Conservation (phyloP, 1,140 invertebrate species). For the Drosophila paulistorum region DNA sequence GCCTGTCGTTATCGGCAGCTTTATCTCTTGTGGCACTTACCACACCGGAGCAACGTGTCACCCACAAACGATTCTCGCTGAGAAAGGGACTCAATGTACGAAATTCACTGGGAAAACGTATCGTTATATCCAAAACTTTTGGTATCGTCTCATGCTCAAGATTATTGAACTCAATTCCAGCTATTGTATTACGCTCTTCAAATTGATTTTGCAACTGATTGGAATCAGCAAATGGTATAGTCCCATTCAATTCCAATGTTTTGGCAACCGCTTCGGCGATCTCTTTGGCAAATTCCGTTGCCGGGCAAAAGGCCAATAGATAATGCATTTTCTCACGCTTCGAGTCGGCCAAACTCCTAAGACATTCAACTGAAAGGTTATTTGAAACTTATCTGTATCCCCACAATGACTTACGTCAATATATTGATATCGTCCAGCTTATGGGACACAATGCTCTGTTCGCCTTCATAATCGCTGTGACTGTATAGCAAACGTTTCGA, state of each 20-base stretch:
- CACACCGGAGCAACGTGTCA: constrained; percentile 64
- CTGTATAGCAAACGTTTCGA: constrained; percentile 49
- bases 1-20: constrained; percentile 19
- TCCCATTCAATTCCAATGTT: constrained; percentile 42
- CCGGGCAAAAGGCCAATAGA: constrained; percentile 45
- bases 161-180: constrained; percentile 41
- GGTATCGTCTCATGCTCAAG: not conserved
- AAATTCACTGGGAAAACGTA: constrained; percentile 68
- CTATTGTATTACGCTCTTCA: constrained; percentile 60
- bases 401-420: constrained; percentile 51
- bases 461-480: constrained; percentile 18
- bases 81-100: constrained; percentile 53
- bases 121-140: constrained; percentile 36
- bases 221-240: constrained; percentile 5
- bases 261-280: constrained; percentile 32
- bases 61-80: constrained; percentile 65
- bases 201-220: constrained; percentile 50
- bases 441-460: constrained; percentile 40
- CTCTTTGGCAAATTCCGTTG: constrained; percentile 12
- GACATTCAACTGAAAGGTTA: not conserved
- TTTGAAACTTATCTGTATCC: not conserved
- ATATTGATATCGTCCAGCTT: constrained; percentile 50
- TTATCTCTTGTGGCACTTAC: constrained; percentile 44
- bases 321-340: constrained; percentile 60
- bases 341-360: constrained; percentile 42